These are phyloP conservation scores for Amphipoea oculea DNA, from an alignment of 2,888 invertebrate genomes.

Conservation along the genomic window DNA sequence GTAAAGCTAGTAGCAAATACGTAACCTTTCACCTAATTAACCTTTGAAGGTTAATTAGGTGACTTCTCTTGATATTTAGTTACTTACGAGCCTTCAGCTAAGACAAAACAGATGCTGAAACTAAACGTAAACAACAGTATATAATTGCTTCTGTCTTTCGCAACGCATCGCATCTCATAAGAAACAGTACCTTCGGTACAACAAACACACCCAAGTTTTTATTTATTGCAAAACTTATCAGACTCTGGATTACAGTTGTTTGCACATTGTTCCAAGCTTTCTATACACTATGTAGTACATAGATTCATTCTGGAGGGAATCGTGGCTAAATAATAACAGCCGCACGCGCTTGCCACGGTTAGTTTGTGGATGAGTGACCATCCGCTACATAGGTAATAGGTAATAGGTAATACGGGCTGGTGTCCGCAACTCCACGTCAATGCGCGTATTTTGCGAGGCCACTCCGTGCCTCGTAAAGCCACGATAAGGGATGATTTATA, in stretches of 20 bases:
- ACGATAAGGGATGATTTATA: no score
- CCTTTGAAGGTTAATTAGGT: no score
- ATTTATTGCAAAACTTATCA: slow-evolving; percentile 64
- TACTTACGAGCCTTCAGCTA: background rate
- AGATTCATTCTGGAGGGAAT: background rate
- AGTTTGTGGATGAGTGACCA: background rate
- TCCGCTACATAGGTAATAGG: background rate
- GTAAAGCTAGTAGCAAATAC: background rate
- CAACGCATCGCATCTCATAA: slow-evolving; percentile 40
- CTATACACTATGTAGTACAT: slow-evolving; percentile 20
- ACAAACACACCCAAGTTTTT: slow-evolving; percentile 57
- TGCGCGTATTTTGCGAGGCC: no score
- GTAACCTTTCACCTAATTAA: slow-evolving; percentile 8
- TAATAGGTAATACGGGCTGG: no score
- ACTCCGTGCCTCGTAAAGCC: no score
- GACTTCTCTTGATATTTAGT: background rate
- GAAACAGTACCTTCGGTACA: slow-evolving; percentile 14
- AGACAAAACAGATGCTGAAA: slow-evolving; percentile 21
- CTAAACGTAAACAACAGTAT: slow-evolving; percentile 34
- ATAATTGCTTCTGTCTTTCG: slow-evolving; percentile 35
- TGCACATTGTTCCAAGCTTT: slow-evolving; percentile 44
- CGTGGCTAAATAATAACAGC: no score
- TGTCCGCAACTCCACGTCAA: no score
- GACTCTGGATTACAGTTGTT: slow-evolving; percentile 58
- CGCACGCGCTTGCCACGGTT: background rate